phyloP scores from a whole-genome alignment of 1,140 invertebrate genomes.

The Conus betulinus region DNA sequence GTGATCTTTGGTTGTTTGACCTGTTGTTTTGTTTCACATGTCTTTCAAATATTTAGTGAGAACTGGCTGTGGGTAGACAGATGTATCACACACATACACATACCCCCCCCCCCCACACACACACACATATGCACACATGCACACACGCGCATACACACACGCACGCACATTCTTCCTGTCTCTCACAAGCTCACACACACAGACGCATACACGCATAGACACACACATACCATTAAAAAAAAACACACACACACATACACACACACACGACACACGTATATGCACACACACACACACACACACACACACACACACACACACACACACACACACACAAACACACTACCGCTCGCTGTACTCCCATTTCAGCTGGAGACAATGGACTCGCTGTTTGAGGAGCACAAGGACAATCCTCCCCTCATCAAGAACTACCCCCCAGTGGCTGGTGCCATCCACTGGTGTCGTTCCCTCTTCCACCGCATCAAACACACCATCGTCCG shows the following conservation, averaged over 20 bases:
- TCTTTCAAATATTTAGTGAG: no score
- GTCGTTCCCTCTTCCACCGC: conserved; percentile 84
- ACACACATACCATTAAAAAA: neutral
- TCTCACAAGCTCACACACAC: neutral
- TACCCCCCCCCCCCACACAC: conserved; percentile 21
- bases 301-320: no score
- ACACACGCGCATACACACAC: conserved; percentile 20
- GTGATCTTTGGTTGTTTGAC: no score
- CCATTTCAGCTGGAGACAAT: conserved; percentile 66
- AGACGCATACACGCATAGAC: no score
- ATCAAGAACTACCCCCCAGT: conserved; percentile 85
- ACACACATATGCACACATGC: conserved; percentile 11
- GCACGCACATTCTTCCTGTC: neutral
- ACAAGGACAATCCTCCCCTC: conserved; percentile 83
- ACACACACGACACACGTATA: no score
- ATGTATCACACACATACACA: neutral
- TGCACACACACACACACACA: no score
- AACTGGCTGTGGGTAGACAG: no score
- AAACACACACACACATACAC: neutral
- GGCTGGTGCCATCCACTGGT: conserved; percentile 90
- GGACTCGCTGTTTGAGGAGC: conserved; percentile 79
- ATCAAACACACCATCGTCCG: conserved; percentile 87
- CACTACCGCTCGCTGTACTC: no score
- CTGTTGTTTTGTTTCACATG: no score
- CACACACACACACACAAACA: no score